Evolutionary conservation across 2,888 invertebrate genomes (phyloP).

Genomic region (Acholoe squamosa): DNA sequence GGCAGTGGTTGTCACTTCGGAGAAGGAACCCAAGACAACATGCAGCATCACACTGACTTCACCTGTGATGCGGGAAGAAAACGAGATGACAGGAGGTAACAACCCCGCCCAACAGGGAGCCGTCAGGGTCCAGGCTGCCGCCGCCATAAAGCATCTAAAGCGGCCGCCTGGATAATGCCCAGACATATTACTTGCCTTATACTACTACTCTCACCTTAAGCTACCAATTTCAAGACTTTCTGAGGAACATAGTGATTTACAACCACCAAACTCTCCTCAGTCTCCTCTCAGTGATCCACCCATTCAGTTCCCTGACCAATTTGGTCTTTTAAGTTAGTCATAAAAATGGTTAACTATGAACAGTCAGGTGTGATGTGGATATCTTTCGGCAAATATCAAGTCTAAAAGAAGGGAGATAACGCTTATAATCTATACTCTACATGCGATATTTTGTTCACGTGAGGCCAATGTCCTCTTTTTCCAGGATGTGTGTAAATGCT

Average conservation of each 20-base stretch:
- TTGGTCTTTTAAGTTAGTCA: too few species aligned
- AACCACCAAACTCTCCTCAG: too few species aligned
- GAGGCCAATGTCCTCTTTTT: slow-evolving; percentile 38
- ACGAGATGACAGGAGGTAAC: slow-evolving; percentile 65
- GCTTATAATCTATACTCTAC: too few species aligned
- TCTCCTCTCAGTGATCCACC: too few species aligned
- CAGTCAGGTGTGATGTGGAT: background rate
- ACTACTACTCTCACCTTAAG: slow-evolving; percentile 38
- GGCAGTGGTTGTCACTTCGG: slow-evolving; percentile 92
- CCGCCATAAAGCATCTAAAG: background rate
- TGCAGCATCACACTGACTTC: slow-evolving; percentile 96
- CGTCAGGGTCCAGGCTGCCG: slow-evolving; percentile 22
- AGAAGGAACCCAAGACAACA: slow-evolving; percentile 85
- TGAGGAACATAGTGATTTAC: slow-evolving; percentile 46
- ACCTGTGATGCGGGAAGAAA: slow-evolving; percentile 92
- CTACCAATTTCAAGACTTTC: slow-evolving; percentile 57
- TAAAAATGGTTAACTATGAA: too few species aligned
- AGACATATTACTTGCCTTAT: background rate
- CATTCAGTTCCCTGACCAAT: too few species aligned
- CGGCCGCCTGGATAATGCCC: slow-evolving; percentile 44
- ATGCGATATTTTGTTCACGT: too few species aligned
- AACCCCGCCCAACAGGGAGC: background rate
- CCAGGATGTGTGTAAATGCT: slow-evolving; percentile 53
- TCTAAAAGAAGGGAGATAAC: background rate
- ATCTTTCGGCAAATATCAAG: background rate